These are phyloP conservation scores for Neopipo cinnamomea DNA, from an alignment of 2,113 vertebrate genomes.

Conservation along the genomic window DNA sequence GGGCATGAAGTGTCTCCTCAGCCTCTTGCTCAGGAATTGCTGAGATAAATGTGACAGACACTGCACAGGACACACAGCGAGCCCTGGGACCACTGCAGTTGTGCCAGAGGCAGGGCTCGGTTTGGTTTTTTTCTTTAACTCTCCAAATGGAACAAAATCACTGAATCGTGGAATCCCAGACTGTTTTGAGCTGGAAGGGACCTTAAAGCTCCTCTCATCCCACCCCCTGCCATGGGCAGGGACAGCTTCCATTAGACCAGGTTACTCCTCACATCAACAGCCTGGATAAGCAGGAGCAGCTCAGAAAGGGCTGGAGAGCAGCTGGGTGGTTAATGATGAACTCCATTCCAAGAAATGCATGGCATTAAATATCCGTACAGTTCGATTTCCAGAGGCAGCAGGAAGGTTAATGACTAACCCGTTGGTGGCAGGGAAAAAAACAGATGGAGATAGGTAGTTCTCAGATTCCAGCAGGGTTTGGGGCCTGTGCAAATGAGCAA, in stretches of 20 bases:
- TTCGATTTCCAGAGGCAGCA: background rate
- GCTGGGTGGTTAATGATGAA: slow-evolving; percentile 1
- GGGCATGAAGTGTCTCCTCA: background rate
- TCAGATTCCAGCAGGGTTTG: background rate
- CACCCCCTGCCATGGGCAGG: background rate
- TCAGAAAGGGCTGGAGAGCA: accelerated
- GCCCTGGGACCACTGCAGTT: background rate
- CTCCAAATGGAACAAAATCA: background rate
- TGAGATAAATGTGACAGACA: accelerated
- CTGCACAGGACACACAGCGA: background rate
- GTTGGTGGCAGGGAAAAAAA: background rate
- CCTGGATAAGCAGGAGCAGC: background rate
- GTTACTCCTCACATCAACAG: background rate
- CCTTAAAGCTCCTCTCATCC: background rate
- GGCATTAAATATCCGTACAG: accelerated
- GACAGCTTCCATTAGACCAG: background rate
- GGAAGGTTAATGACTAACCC: background rate
- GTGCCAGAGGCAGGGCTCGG: background rate
- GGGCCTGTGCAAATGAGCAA: background rate
- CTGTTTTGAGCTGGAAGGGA: background rate
- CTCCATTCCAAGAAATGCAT: background rate
- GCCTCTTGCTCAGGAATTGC: background rate
- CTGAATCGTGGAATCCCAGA: too few species aligned
- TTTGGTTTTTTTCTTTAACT: background rate
- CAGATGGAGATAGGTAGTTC: background rate